Percentiles rank a stretch among this genome's conserved stretches.
Conservation (phyloP, 2,888 invertebrate species). For the Eristalis arbustorum region DNA sequence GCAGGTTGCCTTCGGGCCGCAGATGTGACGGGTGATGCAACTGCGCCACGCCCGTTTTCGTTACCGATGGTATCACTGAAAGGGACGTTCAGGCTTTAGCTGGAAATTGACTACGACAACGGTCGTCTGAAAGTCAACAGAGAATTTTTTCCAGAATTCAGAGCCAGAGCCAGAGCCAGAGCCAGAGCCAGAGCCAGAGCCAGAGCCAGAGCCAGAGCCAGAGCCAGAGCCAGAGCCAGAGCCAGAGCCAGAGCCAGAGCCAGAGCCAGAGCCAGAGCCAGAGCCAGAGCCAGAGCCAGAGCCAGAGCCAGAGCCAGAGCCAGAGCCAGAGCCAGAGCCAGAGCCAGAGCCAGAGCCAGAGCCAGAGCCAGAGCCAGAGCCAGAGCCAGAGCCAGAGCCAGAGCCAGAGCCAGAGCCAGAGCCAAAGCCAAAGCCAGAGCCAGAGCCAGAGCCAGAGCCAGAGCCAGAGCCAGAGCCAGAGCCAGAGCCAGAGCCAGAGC, state of each 20-base stretch:
- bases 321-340: not conserved
- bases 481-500: not conserved
- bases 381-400: not conserved
- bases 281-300: not conserved
- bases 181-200: not conserved
- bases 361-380: not conserved
- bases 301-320: not conserved
- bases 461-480: not conserved
- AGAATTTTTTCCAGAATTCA: too few species aligned
- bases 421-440: not conserved
- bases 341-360: not conserved
- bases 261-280: not conserved
- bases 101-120: not conserved
- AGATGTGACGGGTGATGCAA: not conserved
- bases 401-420: not conserved
- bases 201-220: not conserved
- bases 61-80: not conserved
- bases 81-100: not conserved
- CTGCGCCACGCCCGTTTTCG: not conserved
- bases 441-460: not conserved
- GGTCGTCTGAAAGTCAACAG: too few species aligned
- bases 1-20: not conserved
- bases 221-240: not conserved
- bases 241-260: not conserved
- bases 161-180: not conserved